Percentiles rank a stretch among this genome's conserved stretches.
Evolutionary conservation across 2,888 invertebrate genomes (phyloP).

Genomic region (Urechis unicinctus): DNA sequence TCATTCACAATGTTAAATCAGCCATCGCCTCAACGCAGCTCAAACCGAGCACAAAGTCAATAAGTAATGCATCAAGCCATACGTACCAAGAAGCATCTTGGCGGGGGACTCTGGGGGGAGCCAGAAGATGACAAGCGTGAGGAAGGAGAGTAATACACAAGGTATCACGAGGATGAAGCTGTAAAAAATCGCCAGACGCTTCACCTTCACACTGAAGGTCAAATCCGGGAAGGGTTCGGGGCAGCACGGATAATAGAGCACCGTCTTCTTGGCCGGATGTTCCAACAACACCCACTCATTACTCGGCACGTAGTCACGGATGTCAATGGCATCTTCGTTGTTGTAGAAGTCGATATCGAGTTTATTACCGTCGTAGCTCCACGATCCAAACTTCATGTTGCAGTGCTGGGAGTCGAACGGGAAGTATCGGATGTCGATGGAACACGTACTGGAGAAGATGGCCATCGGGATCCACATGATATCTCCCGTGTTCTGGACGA

Average conservation of each 20-base stretch:
- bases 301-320: slow-evolving; percentile 41
- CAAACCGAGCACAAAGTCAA: no score
- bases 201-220: slow-evolving; percentile 38
- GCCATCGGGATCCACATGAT: slow-evolving; percentile 43
- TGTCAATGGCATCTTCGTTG: slow-evolving; percentile 18
- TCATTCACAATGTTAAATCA: no score
- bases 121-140: slow-evolving; percentile 51
- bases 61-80: neutral
- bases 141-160: slow-evolving; percentile 49
- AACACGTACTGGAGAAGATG: slow-evolving; percentile 47
- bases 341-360: slow-evolving; percentile 31
- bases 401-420: slow-evolving; percentile 50
- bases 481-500: slow-evolving; percentile 34
- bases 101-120: slow-evolving; percentile 52
- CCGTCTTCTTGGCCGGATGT: slow-evolving; percentile 35
- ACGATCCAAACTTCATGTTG: slow-evolving; percentile 48
- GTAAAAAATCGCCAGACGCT: slow-evolving; percentile 23
- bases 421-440: slow-evolving; percentile 47
- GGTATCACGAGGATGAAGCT: slow-evolving; percentile 50
- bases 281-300: slow-evolving; percentile 47
- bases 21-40: no score
- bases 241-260: slow-evolving; percentile 40
- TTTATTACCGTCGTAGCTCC: slow-evolving; percentile 46
- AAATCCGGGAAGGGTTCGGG: slow-evolving; percentile 42
- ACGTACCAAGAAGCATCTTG: slow-evolving; percentile 49